Base-by-base conservation (phyloP, 2,888 invertebrate species). In the Leistus spinibarbis region DNA sequence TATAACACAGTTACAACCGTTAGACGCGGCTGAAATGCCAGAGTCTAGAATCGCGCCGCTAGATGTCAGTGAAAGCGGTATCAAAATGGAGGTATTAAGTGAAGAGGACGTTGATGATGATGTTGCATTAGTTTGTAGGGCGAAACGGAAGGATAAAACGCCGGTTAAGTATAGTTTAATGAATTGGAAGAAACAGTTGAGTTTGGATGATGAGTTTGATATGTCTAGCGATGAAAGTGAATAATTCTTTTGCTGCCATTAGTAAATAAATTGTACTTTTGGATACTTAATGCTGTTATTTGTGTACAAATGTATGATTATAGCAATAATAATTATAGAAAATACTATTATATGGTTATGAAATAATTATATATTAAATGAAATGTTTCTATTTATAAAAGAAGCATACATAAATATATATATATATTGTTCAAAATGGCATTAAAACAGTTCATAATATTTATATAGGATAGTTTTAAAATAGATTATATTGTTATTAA, bases 91-190 rank as follows among this genome's bases (percentile, higher is more conserved):
- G 57, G 54, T 19, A 20, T 4, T 24, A n/a, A 64, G 23, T 1
- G 54, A 65, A 16, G 64, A 53, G n/a, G 66, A 66, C 10, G 65
- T 19, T 16, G 57, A 60, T 22, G 70, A 70, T 53, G 70, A 70
- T 27, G 40, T 53, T 63, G 22, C 63, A 2, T 20, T 70, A 10
- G 19, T 23, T 3, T 53, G 22, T 23, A 40, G 62, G 16, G 22
- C 53, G 3, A 70, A 70, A 53, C 13, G 70, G 17, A 70, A 70
- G 22, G 68, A 20, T 22, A 68, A 23, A 54, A 54, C 54, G 17
- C 54, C 56, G 1, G 23, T 22, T 54, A 68, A 68, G 22, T 60
- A 20, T 20, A 60, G 22, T 20, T 20, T 22, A 60, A 60, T 19
- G 19, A 60, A 19, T 16, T 20, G 10, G 60, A 60, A 60, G 60